phyloP scores from a whole-genome alignment of 2,113 vertebrate genomes.

The Alaudala cheleensis region DNA sequence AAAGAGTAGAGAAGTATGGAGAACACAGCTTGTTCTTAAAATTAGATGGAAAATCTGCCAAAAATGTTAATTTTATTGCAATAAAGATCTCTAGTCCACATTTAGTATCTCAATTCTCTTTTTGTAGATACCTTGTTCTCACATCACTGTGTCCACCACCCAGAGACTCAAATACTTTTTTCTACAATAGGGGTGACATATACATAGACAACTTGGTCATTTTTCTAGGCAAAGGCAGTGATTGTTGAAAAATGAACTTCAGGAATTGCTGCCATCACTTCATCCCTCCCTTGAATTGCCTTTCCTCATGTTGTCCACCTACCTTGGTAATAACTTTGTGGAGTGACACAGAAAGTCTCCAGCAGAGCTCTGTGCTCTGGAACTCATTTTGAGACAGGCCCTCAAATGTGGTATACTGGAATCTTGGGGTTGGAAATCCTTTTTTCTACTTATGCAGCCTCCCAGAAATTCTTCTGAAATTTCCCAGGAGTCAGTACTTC shows the following conservation, averaged over 20 bases:
- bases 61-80: neutral
- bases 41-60: neutral
- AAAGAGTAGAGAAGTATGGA: neutral
- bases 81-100: neutral
- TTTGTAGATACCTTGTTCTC: neutral
- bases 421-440: neutral
- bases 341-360: neutral
- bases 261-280: neutral
- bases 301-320: neutral
- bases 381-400: neutral
- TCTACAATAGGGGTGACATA: neutral
- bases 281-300: neutral
- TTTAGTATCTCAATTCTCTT: neutral
- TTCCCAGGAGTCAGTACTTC: neutral
- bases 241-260: neutral
- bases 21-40: neutral
- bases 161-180: neutral
- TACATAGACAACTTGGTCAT: neutral
- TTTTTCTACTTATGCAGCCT: neutral
- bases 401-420: neutral
- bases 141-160: neutral
- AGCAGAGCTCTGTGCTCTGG: neutral
- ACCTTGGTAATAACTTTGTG: fast-evolving
- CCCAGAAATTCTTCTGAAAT: neutral
- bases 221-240: neutral